Percentiles rank a stretch among this genome's conserved stretches.
Conservation (phyloP, 2,113 vertebrate genomes). For the Peucedramus taeniatus region DNA sequence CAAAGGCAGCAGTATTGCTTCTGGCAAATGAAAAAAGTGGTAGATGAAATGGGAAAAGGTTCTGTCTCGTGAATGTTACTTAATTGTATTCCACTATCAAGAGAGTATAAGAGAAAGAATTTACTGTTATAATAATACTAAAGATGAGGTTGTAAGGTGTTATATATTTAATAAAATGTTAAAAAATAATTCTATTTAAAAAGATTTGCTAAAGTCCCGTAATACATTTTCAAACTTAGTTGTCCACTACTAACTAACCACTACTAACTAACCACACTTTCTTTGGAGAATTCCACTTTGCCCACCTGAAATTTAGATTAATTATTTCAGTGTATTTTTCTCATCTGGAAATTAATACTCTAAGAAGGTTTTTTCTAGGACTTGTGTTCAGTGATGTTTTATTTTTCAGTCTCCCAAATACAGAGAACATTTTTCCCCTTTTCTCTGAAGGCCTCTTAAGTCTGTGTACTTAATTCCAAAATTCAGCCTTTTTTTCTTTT, state of each 20-base stretch:
- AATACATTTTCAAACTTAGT: neutral
- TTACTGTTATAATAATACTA: neutral
- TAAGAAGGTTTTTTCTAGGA: neutral
- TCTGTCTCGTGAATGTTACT: neutral
- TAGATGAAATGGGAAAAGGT: neutral
- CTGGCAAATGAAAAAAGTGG: neutral
- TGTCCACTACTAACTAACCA: no score
- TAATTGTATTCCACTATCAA: neutral
- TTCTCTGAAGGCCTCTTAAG: neutral
- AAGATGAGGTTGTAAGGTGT: neutral
- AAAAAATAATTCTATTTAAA: neutral
- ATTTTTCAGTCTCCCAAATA: neutral
- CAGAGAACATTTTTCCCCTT: neutral
- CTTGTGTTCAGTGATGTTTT: neutral
- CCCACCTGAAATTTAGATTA: neutral
- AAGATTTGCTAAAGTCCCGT: neutral
- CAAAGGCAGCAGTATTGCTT: neutral
- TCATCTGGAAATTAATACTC: neutral
- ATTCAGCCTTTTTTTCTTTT: neutral
- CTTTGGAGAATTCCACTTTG: neutral
- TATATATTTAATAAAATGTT: neutral
- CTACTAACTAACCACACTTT: neutral
- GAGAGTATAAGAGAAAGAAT: neutral
- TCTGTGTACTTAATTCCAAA: neutral
- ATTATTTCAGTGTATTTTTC: neutral